phyloP scores from a whole-genome alignment of 1,140 invertebrate species.

The Cataglyphis hispanica region DNA sequence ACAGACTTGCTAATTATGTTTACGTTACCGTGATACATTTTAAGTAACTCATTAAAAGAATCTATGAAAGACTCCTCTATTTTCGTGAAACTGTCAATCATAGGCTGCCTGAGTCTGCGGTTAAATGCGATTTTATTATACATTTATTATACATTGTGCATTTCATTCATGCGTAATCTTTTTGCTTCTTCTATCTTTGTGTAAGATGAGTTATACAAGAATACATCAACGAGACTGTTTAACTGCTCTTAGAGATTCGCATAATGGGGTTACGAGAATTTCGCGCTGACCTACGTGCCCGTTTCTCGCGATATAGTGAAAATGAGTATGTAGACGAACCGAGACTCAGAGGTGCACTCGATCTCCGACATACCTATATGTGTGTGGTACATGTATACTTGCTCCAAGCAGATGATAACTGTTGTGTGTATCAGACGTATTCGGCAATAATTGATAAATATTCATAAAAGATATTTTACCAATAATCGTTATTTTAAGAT shows the following conservation, averaged over 20 bases:
- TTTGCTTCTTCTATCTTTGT: not conserved
- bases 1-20: too few relatives aligned
- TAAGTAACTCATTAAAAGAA: not conserved
- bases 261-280: constrained; percentile 55
- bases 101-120: too few relatives aligned
- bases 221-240: not conserved
- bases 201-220: not conserved
- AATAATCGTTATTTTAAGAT: too few relatives aligned
- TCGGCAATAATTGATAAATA: too few relatives aligned
- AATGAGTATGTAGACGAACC: constrained; percentile 6
- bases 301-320: constrained; percentile 24
- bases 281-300: constrained; percentile 2
- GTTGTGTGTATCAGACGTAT: not conserved
- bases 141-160: too few relatives aligned
- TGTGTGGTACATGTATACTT: too few relatives aligned
- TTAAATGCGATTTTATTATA: too few relatives aligned
- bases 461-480: too few relatives aligned
- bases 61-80: not conserved
- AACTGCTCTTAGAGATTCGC: not conserved
- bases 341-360: constrained; percentile 2
- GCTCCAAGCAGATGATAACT: not conserved
- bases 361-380: not conserved
- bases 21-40: not conserved
- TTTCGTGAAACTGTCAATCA: too few relatives aligned
- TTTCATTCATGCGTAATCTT: too few relatives aligned